A percentile compares a stretch with the other conserved stretches of the same genome.
These are phyloP conservation scores for Hetaerina titia DNA, from an alignment of 2,888 invertebrate species.

Conservation along the genomic window DNA sequence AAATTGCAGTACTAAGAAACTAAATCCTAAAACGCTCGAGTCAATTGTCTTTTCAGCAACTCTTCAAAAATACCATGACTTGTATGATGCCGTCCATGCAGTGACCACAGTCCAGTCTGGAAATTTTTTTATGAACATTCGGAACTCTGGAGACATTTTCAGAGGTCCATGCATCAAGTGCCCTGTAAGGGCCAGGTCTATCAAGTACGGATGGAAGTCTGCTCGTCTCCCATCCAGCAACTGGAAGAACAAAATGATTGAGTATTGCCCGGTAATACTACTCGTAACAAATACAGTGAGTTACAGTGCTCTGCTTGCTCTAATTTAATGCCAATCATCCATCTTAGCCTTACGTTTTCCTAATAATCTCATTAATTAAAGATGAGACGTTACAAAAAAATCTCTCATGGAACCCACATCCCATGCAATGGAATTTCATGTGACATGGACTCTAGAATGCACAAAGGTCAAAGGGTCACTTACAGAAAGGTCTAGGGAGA, in stretches of 20 bases:
- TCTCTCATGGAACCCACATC: too few relatives aligned
- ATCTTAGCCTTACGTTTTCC: too few relatives aligned
- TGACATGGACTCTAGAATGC: too few relatives aligned
- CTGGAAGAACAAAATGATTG: slow-evolving; percentile 74
- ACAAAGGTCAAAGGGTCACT: slow-evolving; percentile 13
- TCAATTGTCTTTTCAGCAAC: not conserved
- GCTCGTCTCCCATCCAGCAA: slow-evolving; percentile 71
- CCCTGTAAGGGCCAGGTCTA: slow-evolving; percentile 71
- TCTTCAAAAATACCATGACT: slow-evolving; percentile 80
- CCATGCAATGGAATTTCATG: too few relatives aligned
- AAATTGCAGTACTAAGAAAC: not conserved
- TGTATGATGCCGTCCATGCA: slow-evolving; percentile 86
- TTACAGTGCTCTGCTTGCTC: too few relatives aligned
- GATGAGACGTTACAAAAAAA: too few relatives aligned
- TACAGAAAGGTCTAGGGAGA: slow-evolving; percentile 83
- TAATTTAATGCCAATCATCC: too few relatives aligned
- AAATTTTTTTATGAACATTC: slow-evolving; percentile 80
- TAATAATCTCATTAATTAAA: too few relatives aligned
- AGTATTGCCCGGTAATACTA: not conserved
- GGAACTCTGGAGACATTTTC: slow-evolving; percentile 79
- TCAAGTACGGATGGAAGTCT: not conserved
- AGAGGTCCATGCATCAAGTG: slow-evolving; percentile 77
- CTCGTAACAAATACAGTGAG: too few relatives aligned
- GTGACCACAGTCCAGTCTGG: slow-evolving; percentile 84
- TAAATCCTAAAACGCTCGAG: not conserved